Evolutionary conservation across 2,888 invertebrate species (phyloP).

Genomic region (Drosophila ustulata): DNA sequence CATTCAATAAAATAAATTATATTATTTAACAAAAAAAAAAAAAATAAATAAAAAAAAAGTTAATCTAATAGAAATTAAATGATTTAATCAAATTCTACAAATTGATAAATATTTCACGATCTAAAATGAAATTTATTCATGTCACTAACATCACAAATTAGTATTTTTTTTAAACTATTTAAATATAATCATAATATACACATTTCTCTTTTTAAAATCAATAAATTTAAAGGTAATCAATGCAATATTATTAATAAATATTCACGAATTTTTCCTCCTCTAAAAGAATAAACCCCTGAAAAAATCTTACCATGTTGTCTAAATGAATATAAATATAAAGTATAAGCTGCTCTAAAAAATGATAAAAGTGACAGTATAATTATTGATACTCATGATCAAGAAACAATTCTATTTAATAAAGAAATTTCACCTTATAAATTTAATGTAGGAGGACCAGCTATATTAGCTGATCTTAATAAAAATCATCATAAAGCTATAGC

Average conservation of each 20-base stretch:
- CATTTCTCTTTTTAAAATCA: slow-evolving; percentile 87
- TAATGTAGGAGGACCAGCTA: slow-evolving; percentile 88
- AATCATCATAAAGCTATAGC: slow-evolving; percentile 88
- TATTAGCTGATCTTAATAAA: slow-evolving; percentile 88
- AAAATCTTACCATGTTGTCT: slow-evolving; percentile 87
- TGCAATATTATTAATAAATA: slow-evolving; percentile 88
- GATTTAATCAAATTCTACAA: slow-evolving; percentile 86
- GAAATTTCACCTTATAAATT: slow-evolving; percentile 89
- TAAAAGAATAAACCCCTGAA: slow-evolving; percentile 86
- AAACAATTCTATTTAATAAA: slow-evolving; percentile 87
- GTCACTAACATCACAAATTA: slow-evolving; percentile 89
- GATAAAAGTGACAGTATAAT: slow-evolving; percentile 87
- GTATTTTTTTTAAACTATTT: slow-evolving; percentile 89
- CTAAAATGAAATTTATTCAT: slow-evolving; percentile 86
- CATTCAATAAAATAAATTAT: slow-evolving; percentile 86
- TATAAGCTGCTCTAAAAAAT: slow-evolving; percentile 89
- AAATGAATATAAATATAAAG: slow-evolving; percentile 85
- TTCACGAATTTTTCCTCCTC: slow-evolving; percentile 86
- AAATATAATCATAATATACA: slow-evolving; percentile 86
- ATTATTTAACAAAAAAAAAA: slow-evolving; percentile 86
- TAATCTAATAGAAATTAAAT: slow-evolving; percentile 86
- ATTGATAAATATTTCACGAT: slow-evolving; percentile 86
- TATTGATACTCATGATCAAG: slow-evolving; percentile 86
- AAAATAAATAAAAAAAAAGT: slow-evolving; percentile 82
- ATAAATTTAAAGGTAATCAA: slow-evolving; percentile 88